Percentiles rank a stretch among this genome's conserved stretches.
Evolutionary conservation across 2,113 vertebrate genomes (phyloP).

Genomic region (Gavialis gangeticus): DNA sequence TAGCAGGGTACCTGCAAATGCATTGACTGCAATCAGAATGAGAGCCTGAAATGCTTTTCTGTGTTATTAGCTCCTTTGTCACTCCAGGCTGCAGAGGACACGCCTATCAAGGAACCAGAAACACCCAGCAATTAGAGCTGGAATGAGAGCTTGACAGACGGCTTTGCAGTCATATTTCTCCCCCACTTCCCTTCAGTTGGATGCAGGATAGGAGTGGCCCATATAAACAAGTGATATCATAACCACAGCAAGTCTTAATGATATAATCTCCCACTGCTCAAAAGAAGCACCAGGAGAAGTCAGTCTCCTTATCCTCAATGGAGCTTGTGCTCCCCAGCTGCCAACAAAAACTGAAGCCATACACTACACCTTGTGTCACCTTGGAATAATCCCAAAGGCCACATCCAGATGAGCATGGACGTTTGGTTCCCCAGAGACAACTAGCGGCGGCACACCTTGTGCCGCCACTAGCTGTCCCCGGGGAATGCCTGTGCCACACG

Average conservation of each 20-base stretch:
- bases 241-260: background rate
- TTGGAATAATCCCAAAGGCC: background rate
- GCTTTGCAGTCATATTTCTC: slow-evolving; percentile 8
- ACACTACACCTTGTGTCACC: background rate
- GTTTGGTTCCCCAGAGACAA: too few relatives aligned
- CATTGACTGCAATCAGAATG: background rate
- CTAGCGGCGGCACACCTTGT: too few relatives aligned
- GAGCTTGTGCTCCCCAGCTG: background rate
- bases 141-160: background rate
- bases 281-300: background rate
- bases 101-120: background rate
- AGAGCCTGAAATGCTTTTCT: slow-evolving; percentile 7
- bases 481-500: too few relatives aligned
- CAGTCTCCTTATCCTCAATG: accelerated
- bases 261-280: background rate
- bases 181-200: background rate
- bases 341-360: accelerated
- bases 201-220: background rate
- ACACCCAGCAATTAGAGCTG: background rate
- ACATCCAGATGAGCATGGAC: too few relatives aligned
- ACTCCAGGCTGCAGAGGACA: background rate
- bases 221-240: background rate
- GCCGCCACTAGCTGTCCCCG: too few relatives aligned
- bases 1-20: background rate
- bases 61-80: background rate